Base-by-base conservation (phyloP, 2,888 invertebrate species). In the Ennomos erosarius region DNA sequence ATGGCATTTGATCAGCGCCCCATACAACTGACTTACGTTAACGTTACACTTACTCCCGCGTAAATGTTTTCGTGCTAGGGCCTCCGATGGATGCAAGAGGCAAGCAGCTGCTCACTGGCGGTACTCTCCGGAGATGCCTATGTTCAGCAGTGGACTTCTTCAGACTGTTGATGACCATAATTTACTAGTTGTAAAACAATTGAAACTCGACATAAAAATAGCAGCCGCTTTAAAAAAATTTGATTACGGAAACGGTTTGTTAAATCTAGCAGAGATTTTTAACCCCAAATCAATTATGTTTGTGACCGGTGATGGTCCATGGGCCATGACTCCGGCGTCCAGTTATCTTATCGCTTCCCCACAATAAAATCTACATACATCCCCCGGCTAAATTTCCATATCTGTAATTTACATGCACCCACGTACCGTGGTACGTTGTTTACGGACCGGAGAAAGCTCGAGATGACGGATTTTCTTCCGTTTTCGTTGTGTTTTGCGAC, bases 401-500 rank as follows among this genome's bases (percentile, higher is more conserved):
- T 84, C 87, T 83, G 85, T 85, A 85, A 91, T 91, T 90, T 87
- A 83, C 88, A 89, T 91, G 85, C 86, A 85, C 83, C 81, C 80
- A 82, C 83, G 76, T 77, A 77, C 79, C 78, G 75, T 73, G 79
- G 76, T 72, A 39, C 84, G 81, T 88, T 90, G 88, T 89, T 90
- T 89, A 88, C 81, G 87, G 80, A 75, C 82, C 80, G 78, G 82
- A 86, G 84, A 88, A 86, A 80, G 75, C 82, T 79, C 78, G 82
- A 86, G 84, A 88, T 90, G 91, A 91, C 88, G 84, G 84, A 90
- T 88, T 88, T 89, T 88, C 91, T 91, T 90, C 90, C 90, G 90
- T 77, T 88, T 81, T 84, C 78, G 71, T 76, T 70, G 71, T 72
- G 70, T 70, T 69, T 70, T 60, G 64, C 70, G 64, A 70, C 68